Conservation (phyloP, 2,797 vertebrate genomes). For the Pseudochromis fuscus region DNA sequence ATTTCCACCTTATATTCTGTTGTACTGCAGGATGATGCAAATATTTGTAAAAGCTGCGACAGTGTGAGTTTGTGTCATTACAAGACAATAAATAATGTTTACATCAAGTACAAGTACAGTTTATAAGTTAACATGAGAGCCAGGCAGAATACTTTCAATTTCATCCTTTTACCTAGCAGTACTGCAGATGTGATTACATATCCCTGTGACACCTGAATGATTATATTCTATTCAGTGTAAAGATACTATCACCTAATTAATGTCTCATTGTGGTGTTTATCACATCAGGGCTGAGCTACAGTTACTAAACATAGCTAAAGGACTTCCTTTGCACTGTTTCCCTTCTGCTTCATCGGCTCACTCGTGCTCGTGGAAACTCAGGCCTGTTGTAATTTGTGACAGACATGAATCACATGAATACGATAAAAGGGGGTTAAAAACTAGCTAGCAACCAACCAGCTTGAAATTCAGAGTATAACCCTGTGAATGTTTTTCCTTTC, state of each 20-base stretch:
- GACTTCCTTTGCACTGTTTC: slow-evolving; percentile 16
- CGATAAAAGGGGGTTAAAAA: too few species aligned
- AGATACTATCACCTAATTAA: slow-evolving; percentile 16
- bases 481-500: too few species aligned
- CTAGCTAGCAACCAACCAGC: not conserved
- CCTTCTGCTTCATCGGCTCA: slow-evolving; percentile 3
- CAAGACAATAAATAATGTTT: too few species aligned
- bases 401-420: not conserved
- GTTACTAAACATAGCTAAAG: slow-evolving; percentile 20
- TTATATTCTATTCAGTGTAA: slow-evolving; percentile 1
- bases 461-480: not conserved
- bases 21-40: too few species aligned
- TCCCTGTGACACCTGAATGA: not conserved
- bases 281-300: not conserved
- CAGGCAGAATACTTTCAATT: not conserved
- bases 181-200: not conserved
- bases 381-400: not conserved
- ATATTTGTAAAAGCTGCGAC: too few species aligned
- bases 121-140: too few species aligned
- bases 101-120: too few species aligned
- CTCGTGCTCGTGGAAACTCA: not conserved
- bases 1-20: too few species aligned
- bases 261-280: slow-evolving; percentile 10
- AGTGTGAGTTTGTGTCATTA: too few species aligned
- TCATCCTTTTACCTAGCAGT: not conserved